Conservation (phyloP, 2,113 vertebrate species). For the Psammodynastes pulverulentus region DNA sequence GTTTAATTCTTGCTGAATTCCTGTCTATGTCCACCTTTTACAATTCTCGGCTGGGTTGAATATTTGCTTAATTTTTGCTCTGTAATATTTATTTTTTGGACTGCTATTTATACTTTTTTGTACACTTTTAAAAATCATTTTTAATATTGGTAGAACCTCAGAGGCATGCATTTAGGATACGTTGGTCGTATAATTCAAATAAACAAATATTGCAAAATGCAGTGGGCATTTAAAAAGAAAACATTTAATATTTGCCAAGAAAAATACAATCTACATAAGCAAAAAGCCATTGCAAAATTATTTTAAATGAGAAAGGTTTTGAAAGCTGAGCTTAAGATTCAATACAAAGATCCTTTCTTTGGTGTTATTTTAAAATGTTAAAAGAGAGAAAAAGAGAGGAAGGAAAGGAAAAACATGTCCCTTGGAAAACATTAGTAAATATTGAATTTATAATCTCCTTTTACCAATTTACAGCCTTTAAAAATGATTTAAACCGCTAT, state of each 20-base stretch:
- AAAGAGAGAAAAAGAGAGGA: background rate
- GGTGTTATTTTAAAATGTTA: background rate
- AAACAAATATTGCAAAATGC: background rate
- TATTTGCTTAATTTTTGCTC: background rate
- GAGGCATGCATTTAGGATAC: background rate
- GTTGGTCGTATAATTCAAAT: background rate
- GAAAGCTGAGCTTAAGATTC: background rate
- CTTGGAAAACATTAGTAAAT: background rate
- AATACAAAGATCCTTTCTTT: background rate
- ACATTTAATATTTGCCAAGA: background rate
- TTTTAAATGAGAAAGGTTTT: background rate
- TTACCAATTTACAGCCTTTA: background rate
- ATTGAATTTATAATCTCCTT: background rate
- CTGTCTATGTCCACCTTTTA: background rate
- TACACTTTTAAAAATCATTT: background rate
- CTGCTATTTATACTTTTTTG: background rate
- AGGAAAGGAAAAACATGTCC: fast-evolving
- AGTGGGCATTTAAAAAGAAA: background rate
- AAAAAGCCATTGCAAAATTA: background rate
- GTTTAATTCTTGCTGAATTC: background rate
- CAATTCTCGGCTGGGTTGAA: background rate
- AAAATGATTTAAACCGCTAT: background rate
- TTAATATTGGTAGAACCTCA: background rate
- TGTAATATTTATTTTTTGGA: background rate
- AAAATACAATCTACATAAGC: background rate